Base-by-base conservation (phyloP, 30 jellyfish, hydroid and myxozoan genomes). In the Aurelia aurita complex sp. Pacific region DNA sequence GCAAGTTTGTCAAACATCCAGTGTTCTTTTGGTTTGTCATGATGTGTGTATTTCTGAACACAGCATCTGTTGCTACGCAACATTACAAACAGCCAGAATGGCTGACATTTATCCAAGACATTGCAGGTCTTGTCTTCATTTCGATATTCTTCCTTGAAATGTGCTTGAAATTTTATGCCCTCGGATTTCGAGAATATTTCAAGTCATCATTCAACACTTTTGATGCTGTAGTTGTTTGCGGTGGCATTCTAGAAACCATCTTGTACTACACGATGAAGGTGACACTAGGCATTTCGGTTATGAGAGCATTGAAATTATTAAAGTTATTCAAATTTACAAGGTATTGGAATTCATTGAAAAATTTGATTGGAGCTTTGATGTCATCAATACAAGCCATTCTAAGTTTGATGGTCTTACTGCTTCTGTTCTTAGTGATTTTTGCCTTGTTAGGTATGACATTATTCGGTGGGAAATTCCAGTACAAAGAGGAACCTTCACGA, bases 361-460 rank as follows among this genome's bases (percentile, higher is more conserved):
- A 94, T 80, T 87, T 94, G 32, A 94, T 94, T 43, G 91, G 98
- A 0, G 94, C 99, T 0, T 81, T 94, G 85, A 72, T 94, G 92
- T 74, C 88, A 73, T 83, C 97, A 53, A 67, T 94, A 74, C 74
- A 89, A 62, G 91, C 99, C 0, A 94, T 94, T 73, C 79, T 94
- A 60, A 94, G 99, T 67, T 76, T 94, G 83, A 68, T 94, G 96
- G 89, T 94, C 32, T 91, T 94, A 16, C 89, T 94, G 36, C 67
- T 88, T 19, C 81, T 94, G 42, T 94, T 94, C 69, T 90, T 94
- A 34, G 82, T 94, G 60, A 94, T 94, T 14, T 94, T 89, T 55
- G 99, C 99, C n/a, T 79, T 94, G 73, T 92, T 94, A 36, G 99
- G 99, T 53, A 94, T 94, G 99, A 97, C 94, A 51, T 64, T 94